Conservation (phyloP, 2,888 invertebrate genomes). For the Timema podura region DNA sequence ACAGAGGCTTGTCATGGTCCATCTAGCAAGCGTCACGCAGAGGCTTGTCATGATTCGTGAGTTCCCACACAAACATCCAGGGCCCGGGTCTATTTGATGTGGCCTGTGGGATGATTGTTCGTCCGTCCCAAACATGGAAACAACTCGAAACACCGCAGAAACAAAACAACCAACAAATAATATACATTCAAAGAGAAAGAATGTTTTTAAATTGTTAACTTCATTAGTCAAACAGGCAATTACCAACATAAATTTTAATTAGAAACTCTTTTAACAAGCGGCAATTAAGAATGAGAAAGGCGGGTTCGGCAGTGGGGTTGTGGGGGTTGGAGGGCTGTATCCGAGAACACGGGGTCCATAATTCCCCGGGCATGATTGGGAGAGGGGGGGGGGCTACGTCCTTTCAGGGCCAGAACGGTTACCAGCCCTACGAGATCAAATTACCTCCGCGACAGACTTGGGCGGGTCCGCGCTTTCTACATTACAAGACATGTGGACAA, state of each 20-base stretch:
- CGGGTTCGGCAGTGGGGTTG: not conserved
- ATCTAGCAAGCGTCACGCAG: too few species aligned
- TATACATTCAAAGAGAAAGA: too few species aligned
- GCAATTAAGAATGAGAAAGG: not conserved
- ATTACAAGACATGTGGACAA: too few species aligned
- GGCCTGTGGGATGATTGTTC: too few species aligned
- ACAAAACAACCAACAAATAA: too few species aligned
- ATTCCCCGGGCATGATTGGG: not conserved
- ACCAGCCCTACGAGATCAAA: constrained; percentile 13
- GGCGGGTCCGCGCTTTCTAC: too few species aligned
- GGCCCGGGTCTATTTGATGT: too few species aligned
- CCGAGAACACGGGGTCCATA: not conserved
- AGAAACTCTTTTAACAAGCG: constrained; percentile 8
- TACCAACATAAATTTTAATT: constrained; percentile 28
- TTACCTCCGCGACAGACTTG: constrained; percentile 15
- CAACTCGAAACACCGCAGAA: too few species aligned
- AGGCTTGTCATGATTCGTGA: too few species aligned
- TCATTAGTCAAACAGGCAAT: constrained; percentile 29
- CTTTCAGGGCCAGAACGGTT: not conserved
- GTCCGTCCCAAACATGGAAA: too few species aligned
- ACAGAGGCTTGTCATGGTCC: too few species aligned
- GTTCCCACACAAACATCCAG: too few species aligned
- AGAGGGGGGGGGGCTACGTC: not conserved
- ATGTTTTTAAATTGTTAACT: constrained; percentile 29
- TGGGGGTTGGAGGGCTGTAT: not conserved